Base-by-base conservation (phyloP, 2,113 vertebrate genomes). In the Antennarius striatus region DNA sequence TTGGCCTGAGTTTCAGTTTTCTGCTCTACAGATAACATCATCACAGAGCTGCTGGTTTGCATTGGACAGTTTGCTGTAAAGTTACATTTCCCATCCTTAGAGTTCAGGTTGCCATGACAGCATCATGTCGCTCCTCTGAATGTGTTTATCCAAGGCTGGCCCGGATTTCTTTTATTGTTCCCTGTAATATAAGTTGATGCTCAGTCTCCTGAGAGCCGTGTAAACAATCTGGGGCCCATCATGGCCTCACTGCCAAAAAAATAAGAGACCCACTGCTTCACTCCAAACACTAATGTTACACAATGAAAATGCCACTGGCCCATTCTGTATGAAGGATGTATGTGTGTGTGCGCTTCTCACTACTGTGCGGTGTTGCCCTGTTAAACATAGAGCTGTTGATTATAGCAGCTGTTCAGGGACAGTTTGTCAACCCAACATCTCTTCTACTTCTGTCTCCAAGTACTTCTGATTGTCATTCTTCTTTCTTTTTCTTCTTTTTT, bases 181-280 rank as follows among this genome's bases (percentile, higher is more conserved):
- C 12, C 57, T 51, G 50, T 46, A 58, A 71, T 69, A 69, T 79
- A 59, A 7, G 64, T 45, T 55, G 64, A 81, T 70, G 79, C 66
- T 73, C 55, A 15, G 45, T 79, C 68, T 79, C 63, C 77, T 83
- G 60, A 68, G 57, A 84, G 60, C 69, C 82, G 82, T 82, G 76
- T 89, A 89, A 91, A 87, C 84, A 90, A 55, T 56, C 57, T 56
- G 68, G 71, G 67, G 72, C 80, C 78, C 72, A 39, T 78, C 60
- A 16, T 52, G 62, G 59, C 68, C 56, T 55, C 49, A 4, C 45
- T 77, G 82, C 88, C 76, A 84, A 83, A 88, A 82, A 76, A 88
- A 80, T 79, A 76, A 76, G 75, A 71, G 71, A 47, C 63, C 62
- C 64, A 49, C 43, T 22, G 60, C 55, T 60, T 74, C 54, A 63